These are phyloP conservation scores for Falco concolor DNA, from an alignment of 2,797 vertebrate genomes.

Conservation along the genomic window DNA sequence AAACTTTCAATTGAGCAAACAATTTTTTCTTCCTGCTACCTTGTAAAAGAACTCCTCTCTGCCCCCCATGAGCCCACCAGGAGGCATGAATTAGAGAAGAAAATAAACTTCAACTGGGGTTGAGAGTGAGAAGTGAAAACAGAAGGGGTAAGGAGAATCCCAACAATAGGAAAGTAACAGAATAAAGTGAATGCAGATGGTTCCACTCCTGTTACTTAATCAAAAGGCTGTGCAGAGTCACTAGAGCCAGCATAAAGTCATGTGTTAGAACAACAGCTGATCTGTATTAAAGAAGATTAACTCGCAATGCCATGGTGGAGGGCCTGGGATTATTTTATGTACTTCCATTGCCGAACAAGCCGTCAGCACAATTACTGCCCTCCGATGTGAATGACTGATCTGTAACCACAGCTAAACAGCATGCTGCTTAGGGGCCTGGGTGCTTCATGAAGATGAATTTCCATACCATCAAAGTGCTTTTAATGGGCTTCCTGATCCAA, in stretches of 20 bases:
- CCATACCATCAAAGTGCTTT: slow-evolving; percentile 83
- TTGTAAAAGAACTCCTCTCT: slow-evolving; percentile 18
- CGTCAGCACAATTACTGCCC: slow-evolving; percentile 81
- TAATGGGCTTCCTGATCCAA: slow-evolving; percentile 81
- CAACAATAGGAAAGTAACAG: slow-evolving; percentile 56
- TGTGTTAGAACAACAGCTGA: slow-evolving; percentile 83
- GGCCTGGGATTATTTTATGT: slow-evolving; percentile 81
- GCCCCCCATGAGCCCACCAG: not conserved
- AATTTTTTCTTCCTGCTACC: not conserved
- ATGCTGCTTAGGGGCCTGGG: slow-evolving; percentile 75
- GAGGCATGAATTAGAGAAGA: slow-evolving; percentile 50
- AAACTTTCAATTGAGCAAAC: not conserved
- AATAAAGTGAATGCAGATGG: slow-evolving; percentile 72
- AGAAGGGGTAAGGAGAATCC: slow-evolving; percentile 37
- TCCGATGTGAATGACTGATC: slow-evolving; percentile 80
- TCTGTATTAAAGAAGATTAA: slow-evolving; percentile 84
- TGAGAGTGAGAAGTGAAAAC: slow-evolving; percentile 61
- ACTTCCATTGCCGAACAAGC: slow-evolving; percentile 77
- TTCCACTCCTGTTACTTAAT: slow-evolving; percentile 72
- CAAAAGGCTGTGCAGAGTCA: slow-evolving; percentile 72
- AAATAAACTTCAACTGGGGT: slow-evolving; percentile 43
- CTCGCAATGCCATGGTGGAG: slow-evolving; percentile 74
- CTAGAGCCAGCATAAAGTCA: slow-evolving; percentile 73
- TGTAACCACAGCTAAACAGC: slow-evolving; percentile 83
- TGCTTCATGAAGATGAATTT: slow-evolving; percentile 82